Evolutionary conservation across 2,113 vertebrate species (phyloP).

Genomic region (Cygnus atratus): DNA sequence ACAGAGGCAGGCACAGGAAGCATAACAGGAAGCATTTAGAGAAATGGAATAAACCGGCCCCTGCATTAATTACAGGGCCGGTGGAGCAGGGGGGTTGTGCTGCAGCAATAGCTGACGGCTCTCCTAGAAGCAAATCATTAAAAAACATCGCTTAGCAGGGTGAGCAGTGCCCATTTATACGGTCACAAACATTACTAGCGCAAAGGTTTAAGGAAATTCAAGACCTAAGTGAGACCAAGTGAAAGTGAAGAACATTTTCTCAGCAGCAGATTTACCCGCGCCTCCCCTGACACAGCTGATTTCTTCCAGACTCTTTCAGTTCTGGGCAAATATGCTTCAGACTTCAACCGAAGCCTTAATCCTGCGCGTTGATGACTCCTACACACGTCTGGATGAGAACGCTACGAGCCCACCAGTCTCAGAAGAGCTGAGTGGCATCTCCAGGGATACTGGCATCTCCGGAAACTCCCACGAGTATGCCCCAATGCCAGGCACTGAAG

Average conservation of each 20-base stretch:
- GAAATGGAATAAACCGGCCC: not conserved
- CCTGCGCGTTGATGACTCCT: conserved; percentile 38
- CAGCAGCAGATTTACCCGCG: not conserved
- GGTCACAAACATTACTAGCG: not conserved
- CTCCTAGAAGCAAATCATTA: not conserved
- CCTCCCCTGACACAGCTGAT: not conserved
- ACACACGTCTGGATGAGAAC: conserved; percentile 60
- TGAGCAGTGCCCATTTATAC: not conserved
- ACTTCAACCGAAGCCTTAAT: not conserved
- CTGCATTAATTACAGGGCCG: conserved; percentile 15
- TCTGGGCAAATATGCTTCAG: not conserved
- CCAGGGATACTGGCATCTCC: conserved; percentile 26
- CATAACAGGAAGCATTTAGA: conserved; percentile 10
- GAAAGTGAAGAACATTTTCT: not conserved
- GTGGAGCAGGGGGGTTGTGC: not conserved
- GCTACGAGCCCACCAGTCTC: conserved; percentile 19
- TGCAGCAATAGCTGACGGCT: not conserved
- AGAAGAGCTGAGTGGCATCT: conserved; percentile 52
- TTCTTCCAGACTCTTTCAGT: not conserved
- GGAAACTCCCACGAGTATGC: not conserved
- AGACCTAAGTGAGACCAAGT: not conserved
- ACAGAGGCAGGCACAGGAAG: not conserved
- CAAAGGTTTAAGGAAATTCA: not conserved
- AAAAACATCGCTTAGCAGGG: not conserved
- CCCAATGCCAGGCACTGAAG: not conserved